A percentile compares a stretch with the other conserved stretches of the same genome.
These are phyloP conservation scores for Syritta pipiens DNA, from an alignment of 2,888 invertebrate genomes.

Conservation along the genomic window DNA sequence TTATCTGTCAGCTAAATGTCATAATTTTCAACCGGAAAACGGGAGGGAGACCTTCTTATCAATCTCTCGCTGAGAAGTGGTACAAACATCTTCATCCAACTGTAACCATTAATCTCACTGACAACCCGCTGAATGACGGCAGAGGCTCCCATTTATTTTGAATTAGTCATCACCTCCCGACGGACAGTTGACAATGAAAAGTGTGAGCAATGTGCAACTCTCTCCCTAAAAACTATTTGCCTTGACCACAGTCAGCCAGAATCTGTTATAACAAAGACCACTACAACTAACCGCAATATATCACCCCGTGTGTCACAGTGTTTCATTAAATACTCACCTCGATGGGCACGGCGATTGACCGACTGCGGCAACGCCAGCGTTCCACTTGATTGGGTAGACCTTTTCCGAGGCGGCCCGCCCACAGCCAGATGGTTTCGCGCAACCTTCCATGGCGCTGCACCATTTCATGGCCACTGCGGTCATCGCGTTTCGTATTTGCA, in stretches of 20 bases:
- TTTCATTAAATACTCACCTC: no score
- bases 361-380: no score
- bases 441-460: conserved; percentile 1
- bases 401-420: background rate
- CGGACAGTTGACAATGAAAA: background rate
- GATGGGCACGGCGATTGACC: no score
- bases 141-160: background rate
- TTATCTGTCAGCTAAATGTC: background rate
- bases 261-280: no score
- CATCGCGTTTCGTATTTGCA: conserved; percentile 33
- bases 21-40: background rate
- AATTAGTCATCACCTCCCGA: conserved; percentile 9
- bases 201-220: background rate
- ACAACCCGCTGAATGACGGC: background rate
- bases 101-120: conserved; percentile 15
- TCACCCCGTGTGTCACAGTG: background rate
- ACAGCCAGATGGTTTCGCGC: background rate
- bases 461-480: conserved; percentile 46
- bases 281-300: no score
- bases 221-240: no score
- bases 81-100: background rate
- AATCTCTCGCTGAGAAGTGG: background rate
- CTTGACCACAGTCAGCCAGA: no score
- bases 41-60: background rate
- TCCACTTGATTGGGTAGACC: background rate